Evolutionary conservation across 64 coral and sea anemone species (phyloP), one percentile per base, ranked within the genome.

Genomic region (Cladopsammia gracilis): DNA sequence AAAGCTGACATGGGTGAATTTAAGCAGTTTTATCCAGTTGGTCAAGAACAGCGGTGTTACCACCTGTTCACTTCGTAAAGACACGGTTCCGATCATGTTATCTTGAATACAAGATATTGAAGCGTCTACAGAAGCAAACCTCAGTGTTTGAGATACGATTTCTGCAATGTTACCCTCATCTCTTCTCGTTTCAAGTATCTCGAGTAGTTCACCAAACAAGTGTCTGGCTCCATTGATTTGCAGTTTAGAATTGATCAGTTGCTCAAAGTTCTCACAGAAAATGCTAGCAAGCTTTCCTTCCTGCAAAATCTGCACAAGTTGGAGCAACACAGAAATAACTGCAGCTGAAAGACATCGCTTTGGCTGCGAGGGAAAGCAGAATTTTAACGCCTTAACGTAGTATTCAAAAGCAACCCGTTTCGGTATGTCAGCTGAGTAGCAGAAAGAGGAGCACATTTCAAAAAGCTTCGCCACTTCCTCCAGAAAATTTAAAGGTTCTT

Each of bases 291-390:
- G 16, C 6, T 82, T 64, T 24, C 26, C 59, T 5, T 62, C 25
- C 14, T 82, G 78, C 47, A 82, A n/a, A 48, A 44, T 59, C 57
- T 64, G 78, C 34, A 64, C 78, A 34, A 82, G 78, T 64, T 64
- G 14, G 25, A 82, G 78, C 59, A 82, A 20, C 16, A 20, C 15
- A 34, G 58, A 82, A 82, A 82, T 15, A 43, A 48, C 59, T 64
- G 4, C 14, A 19, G 18, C 46, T 10, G 78, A 44, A 2, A 47
- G 58, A 34, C 78, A 64, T 46, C 45, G 57, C 57, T 62, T 46
- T 47, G 58, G 34, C 6, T 18, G 58, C 1, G 34, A 45, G 4
- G 78, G 78, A 15, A 82, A 64, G 43, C 78, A 82, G 59, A 82
- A 82, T 47, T 82, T 62, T 10, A 82, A 64, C 8, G 58, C 78